Percentiles rank a stretch among this genome's conserved stretches.
These are phyloP conservation scores for Tyrannus savana DNA, from an alignment of 2,113 vertebrate species.

Conservation along the genomic window DNA sequence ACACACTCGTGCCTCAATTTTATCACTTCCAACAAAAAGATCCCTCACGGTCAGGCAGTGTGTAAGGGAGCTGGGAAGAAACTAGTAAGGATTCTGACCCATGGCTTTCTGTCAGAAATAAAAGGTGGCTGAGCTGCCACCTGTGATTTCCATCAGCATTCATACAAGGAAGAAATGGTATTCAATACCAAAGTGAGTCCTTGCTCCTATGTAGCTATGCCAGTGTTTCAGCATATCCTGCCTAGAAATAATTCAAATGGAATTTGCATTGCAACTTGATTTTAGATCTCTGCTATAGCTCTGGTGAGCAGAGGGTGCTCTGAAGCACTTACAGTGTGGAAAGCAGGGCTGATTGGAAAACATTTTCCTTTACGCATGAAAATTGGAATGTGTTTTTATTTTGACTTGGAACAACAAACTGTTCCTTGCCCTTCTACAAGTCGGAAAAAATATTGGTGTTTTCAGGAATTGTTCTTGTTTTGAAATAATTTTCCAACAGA, in stretches of 20 bases:
- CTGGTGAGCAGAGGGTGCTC: not conserved
- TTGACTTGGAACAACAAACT: not conserved
- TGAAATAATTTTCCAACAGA: not conserved
- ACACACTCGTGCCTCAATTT: not conserved
- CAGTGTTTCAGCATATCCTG: not conserved
- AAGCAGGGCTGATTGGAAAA: not conserved
- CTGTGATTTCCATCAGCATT: not conserved
- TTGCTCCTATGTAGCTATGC: not conserved
- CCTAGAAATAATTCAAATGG: not conserved
- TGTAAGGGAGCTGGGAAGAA: not conserved
- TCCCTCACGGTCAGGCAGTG: not conserved
- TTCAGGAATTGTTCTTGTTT: not conserved
- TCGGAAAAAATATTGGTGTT: not conserved
- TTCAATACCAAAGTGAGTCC: not conserved
- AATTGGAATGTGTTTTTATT: not conserved
- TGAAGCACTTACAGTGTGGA: not conserved
- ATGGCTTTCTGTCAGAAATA: not conserved
- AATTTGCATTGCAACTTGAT: not conserved
- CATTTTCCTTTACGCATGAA: not conserved
- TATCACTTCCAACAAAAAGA: not conserved
- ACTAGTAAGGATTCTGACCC: not conserved
- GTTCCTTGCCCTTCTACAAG: not conserved
- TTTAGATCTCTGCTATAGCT: not conserved
- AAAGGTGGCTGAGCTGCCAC: not conserved
- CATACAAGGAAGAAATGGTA: not conserved